phyloP scores from a whole-genome alignment of 1,140 invertebrate species.

The Drosophila sturtevanti region DNA sequence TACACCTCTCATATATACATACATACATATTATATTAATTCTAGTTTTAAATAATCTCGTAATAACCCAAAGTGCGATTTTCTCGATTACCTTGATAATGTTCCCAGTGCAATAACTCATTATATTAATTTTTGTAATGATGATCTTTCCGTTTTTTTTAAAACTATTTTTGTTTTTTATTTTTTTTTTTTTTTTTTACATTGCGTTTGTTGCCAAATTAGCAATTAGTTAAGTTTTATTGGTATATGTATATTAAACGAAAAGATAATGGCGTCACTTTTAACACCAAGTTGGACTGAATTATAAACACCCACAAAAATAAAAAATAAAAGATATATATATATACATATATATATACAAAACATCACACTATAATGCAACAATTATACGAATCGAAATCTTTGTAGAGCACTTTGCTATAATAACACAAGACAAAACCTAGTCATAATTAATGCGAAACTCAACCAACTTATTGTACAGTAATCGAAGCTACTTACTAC shows the following conservation, averaged over 20 bases:
- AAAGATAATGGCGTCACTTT: conserved; percentile 20
- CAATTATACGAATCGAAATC: conserved; percentile 25
- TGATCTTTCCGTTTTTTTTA: conserved; percentile 3
- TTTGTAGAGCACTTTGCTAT: conserved; percentile 52
- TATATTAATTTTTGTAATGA: conserved; percentile 26
- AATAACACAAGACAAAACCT: conserved; percentile 51
- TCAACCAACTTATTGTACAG: conserved; percentile 60
- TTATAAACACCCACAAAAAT: conserved; percentile 45
- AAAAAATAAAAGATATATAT: conserved; percentile 29
- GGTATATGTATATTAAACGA: conserved; percentile 26
- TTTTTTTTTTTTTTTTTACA: conserved; percentile 42
- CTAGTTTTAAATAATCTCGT: conserved; percentile 53
- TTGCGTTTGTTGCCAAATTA: conserved; percentile 71
- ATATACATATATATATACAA: no score
- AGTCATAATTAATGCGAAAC: conserved; percentile 56
- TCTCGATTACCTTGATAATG: conserved; percentile 4
- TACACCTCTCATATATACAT: conserved; percentile 22
- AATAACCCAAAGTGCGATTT: conserved; percentile 73
- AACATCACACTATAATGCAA: conserved; percentile 42
- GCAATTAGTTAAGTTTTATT: conserved; percentile 71
- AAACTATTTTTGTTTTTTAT: conserved; percentile 14
- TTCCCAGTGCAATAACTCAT: conserved; percentile 60
- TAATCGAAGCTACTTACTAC: conserved; percentile 38
- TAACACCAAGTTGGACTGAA: conserved; percentile 61
- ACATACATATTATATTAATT: conserved; percentile 43